A percentile compares a stretch with the other conserved stretches of the same genome.
Evolutionary conservation across 1,140 invertebrate genomes (phyloP).

Genomic region (Homalodisca vitripennis): DNA sequence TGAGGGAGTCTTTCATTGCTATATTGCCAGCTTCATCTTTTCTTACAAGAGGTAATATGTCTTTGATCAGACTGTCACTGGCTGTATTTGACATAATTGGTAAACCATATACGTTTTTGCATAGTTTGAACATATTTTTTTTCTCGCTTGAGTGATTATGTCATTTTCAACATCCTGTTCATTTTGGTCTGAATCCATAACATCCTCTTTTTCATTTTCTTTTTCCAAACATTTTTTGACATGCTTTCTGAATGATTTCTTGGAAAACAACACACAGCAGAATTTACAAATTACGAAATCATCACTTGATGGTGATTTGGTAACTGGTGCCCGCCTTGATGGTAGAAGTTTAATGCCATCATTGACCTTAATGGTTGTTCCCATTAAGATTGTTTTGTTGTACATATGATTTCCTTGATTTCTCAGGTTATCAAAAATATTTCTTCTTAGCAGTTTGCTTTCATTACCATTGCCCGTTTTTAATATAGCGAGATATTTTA

Average conservation of each 20-base stretch:
- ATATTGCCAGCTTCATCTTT: neutral
- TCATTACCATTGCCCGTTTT: neutral
- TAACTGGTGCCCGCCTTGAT: neutral
- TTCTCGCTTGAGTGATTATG: neutral
- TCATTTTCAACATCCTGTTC: neutral
- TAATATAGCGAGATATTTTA: neutral
- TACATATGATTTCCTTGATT: neutral
- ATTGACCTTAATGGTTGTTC: too few species aligned
- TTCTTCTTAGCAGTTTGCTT: neutral
- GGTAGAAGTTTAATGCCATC: neutral
- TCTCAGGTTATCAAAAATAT: neutral
- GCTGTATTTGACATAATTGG: neutral
- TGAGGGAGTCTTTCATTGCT: neutral
- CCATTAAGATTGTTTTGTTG: neutral
- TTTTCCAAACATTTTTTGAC: neutral
- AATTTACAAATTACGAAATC: neutral
- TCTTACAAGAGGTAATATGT: neutral
- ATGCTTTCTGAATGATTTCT: neutral
- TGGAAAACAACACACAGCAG: neutral
- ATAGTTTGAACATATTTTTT: neutral
- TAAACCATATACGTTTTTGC: too few species aligned
- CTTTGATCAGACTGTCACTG: neutral
- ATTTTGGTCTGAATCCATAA: neutral
- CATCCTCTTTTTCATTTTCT: neutral
- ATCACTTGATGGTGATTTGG: neutral